Evolutionary conservation across 2,113 vertebrate genomes (phyloP).

Genomic region (Sinocyclocheilus anophthalmus): DNA sequence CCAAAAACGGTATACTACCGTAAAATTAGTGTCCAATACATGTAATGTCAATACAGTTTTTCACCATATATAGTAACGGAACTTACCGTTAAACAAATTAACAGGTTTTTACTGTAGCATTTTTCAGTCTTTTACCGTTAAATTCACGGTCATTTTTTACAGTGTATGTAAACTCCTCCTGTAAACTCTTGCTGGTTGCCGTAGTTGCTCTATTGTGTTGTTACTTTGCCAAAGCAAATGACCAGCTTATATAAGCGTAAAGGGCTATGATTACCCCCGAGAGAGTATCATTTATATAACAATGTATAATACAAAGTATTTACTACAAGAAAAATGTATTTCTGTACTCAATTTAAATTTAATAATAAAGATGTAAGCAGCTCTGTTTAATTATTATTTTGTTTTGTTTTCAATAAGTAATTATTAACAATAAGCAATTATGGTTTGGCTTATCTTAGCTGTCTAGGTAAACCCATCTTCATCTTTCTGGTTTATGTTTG

Average conservation of each 20-base stretch:
- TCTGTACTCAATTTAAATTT: not conserved
- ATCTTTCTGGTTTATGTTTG: not conserved
- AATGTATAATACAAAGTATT: not conserved
- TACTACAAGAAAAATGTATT: not conserved
- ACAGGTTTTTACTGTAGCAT: too few species aligned
- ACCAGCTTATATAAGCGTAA: not conserved
- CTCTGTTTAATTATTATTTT: not conserved
- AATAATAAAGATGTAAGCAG: not conserved
- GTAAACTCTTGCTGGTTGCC: not conserved
- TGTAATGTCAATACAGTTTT: too few species aligned
- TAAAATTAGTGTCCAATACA: too few species aligned
- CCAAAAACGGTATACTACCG: too few species aligned
- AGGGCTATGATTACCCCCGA: not conserved
- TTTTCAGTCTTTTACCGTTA: too few species aligned
- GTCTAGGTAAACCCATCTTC: not conserved
- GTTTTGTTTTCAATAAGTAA: too few species aligned
- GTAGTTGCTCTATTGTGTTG: not conserved
- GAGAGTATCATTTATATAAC: not conserved
- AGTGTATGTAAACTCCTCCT: not conserved
- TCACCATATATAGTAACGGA: too few species aligned
- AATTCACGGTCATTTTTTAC: too few species aligned
- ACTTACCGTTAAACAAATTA: too few species aligned
- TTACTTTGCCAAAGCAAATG: constrained; percentile 21
- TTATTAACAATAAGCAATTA: too few species aligned
- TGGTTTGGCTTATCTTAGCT: not conserved